Conservation (phyloP, 2,888 invertebrate genomes). For the Conchocele bisecta region DNA sequence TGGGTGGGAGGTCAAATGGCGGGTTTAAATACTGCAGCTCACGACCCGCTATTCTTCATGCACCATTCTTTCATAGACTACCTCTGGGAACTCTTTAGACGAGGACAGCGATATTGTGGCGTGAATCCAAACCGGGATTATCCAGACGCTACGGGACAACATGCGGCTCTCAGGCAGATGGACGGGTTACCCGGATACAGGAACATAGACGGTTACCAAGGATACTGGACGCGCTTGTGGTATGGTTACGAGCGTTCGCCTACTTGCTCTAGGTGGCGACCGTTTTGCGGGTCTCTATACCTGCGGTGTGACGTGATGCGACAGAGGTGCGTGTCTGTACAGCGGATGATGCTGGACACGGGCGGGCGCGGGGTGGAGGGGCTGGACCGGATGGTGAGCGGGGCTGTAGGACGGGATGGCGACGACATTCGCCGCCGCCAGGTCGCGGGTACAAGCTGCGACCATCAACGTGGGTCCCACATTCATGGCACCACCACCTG, state of each 20-base stretch:
- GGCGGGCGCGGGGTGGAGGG: no score
- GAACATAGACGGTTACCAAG: constrained; percentile 51
- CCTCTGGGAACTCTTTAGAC: constrained; percentile 69
- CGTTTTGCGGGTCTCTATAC: constrained; percentile 53
- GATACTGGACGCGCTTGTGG: constrained; percentile 51
- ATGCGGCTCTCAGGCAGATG: constrained; percentile 44
- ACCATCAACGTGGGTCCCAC: constrained; percentile 19
- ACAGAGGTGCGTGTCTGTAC: constrained; percentile 34
- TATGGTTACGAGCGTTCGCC: constrained; percentile 55
- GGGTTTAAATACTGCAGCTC: constrained; percentile 66
- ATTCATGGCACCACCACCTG: constrained; percentile 31
- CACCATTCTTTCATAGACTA: constrained; percentile 75
- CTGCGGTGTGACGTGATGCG: constrained; percentile 44
- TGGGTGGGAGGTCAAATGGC: constrained; percentile 74
- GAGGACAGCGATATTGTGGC: constrained; percentile 51
- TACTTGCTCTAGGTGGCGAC: constrained; percentile 38
- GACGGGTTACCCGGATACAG: constrained; percentile 45
- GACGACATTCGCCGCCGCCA: constrained; percentile 6
- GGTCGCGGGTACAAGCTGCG: constrained; percentile 9
- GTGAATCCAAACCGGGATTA: constrained; percentile 59
- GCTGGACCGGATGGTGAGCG: no score
- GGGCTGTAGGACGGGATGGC: no score
- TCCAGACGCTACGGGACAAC: constrained; percentile 41
- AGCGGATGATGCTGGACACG: constrained; percentile 3
- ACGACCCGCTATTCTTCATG: constrained; percentile 72